Evolutionary conservation across 2,888 invertebrate species (phyloP).

Genomic region (Macrophya annulata): DNA sequence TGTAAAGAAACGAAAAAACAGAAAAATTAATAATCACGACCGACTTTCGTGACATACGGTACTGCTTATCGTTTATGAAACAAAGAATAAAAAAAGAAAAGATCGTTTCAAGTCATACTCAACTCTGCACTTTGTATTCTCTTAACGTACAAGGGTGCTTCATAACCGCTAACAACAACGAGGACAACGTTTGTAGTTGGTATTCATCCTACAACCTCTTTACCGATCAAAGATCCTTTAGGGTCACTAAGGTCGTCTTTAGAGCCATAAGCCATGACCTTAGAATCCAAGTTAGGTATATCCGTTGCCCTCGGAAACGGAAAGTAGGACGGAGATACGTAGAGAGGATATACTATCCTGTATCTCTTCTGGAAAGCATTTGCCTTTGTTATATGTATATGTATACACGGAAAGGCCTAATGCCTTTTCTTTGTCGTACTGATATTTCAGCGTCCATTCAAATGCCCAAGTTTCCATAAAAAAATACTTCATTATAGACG

Average conservation of each 20-base stretch:
- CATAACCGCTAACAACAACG: background rate
- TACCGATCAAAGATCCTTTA: slow-evolving; percentile 33
- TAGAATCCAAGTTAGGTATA: slow-evolving; percentile 5
- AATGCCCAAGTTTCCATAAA: background rate
- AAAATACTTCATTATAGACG: background rate
- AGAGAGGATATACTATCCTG: background rate
- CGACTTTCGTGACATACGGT: background rate
- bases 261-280: slow-evolving; percentile 32
- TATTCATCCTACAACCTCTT: slow-evolving; percentile 4
- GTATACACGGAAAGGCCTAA: background rate
- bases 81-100: background rate
- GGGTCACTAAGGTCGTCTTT: slow-evolving; percentile 27
- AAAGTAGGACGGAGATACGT: slow-evolving; percentile 23
- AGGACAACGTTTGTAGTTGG: slow-evolving; percentile 31
- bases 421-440: slow-evolving; percentile 1
- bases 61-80: background rate
- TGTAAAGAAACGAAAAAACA: background rate
- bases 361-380: slow-evolving; percentile 28
- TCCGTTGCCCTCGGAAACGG: slow-evolving; percentile 33
- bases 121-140: slow-evolving; percentile 41
- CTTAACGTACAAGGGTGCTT: slow-evolving; percentile 7
- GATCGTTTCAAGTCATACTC: slow-evolving; percentile 14
- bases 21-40: background rate
- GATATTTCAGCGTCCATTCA: background rate
- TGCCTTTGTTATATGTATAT: slow-evolving; percentile 28